Evolutionary conservation across 2,888 invertebrate genomes (phyloP), one percentile per base, ranked within the genome.

Genomic region (Linnaemya tessellans): DNA sequence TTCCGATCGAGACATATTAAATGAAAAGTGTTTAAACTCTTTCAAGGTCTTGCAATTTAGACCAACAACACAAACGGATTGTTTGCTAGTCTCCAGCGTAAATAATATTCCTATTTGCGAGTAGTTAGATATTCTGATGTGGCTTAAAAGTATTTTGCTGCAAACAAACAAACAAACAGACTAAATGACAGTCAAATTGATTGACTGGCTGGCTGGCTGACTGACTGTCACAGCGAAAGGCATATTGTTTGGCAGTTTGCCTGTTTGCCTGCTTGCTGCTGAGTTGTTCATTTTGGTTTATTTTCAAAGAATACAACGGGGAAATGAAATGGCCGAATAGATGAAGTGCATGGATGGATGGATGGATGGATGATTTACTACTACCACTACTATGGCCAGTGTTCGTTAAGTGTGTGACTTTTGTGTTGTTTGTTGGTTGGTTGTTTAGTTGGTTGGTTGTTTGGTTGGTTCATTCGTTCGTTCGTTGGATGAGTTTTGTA

Each of bases 391-490:
- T 8, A 7, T 38, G 22, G 49, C 67, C 46, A 71, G 54, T 71
- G 35, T 81, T 62, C 54, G 67, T 80, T 67, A 35, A 74, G 68
- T 64, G 62, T 68, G 54, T 75, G 70, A 64, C 43, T 71, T 82
- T 82, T 68, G 35, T 75, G 56, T 62, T 30, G 38, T 51, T 68
- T 56, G 35, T 68, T 71, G 54, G 75, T 65, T 71, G 13, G 51
- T 46, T 81, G 22, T 25, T 46, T 41, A 5, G 46, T n/a, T 67
- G 51, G 41, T 2, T 80, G 10, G 51, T 46, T 80, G 22, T 30
- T 46, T 41, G n/a, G 46, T 67, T 60, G 41, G 3, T 35, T 80
- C 9, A 18, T 43, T 46, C 11, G 49, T 49, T 68, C 18, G 4
- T 49, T 80, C 58, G 73, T 75, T 81, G 43, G 35, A 41, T 62